Evolutionary conservation across 2,113 vertebrate species (phyloP).

Genomic region (Toxostoma redivivum): DNA sequence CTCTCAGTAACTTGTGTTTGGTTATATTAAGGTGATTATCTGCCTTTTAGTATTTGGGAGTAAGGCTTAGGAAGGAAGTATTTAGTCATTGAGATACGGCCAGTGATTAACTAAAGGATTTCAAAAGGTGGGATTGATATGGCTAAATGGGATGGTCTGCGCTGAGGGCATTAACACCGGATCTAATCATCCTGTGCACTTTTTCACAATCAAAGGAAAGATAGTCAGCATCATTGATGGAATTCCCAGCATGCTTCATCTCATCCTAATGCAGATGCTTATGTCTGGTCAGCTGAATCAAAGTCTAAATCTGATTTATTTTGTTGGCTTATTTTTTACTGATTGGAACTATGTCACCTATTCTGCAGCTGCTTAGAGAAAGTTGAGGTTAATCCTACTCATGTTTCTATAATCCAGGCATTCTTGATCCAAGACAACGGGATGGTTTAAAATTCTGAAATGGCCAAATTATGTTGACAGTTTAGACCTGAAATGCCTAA

Average conservation of each 20-base stretch:
- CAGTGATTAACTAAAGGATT: not conserved
- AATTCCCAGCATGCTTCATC: not conserved
- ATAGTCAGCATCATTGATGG: not conserved
- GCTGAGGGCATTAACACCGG: not conserved
- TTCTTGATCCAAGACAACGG: not conserved
- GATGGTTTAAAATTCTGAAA: not conserved
- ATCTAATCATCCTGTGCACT: not conserved
- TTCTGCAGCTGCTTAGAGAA: not conserved
- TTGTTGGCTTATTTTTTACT: not conserved
- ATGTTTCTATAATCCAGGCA: not conserved
- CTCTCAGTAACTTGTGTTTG: not conserved
- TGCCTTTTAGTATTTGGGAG: not conserved
- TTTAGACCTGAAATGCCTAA: not conserved
- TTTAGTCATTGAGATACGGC: not conserved
- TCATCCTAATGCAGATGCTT: not conserved
- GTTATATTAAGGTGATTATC: not conserved
- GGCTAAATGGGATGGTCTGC: not conserved
- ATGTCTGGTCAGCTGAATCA: not conserved
- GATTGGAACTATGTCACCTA: not conserved
- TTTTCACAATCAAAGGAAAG: not conserved
- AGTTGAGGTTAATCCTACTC: not conserved
- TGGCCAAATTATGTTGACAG: not conserved
- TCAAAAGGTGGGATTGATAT: not conserved
- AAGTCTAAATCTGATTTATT: not conserved
- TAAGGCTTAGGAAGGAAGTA: not conserved